Conservation (phyloP, 2,888 invertebrate species). For the Drosophila villosipedis region DNA sequence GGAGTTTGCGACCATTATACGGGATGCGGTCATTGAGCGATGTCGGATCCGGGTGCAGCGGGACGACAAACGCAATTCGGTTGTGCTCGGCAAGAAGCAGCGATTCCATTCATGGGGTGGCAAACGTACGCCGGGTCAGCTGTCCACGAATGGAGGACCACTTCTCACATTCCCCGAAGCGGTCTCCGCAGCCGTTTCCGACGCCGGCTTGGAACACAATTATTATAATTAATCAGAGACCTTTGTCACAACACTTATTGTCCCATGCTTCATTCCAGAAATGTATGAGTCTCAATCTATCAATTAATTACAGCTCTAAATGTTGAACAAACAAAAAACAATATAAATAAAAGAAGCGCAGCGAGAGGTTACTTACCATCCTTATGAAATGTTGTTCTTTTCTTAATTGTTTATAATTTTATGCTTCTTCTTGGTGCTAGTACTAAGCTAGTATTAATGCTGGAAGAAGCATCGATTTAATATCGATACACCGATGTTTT, state of each 20-base stretch:
- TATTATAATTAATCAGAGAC: slow-evolving; percentile 38
- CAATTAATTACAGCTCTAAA: slow-evolving; percentile 58
- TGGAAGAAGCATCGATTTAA: neutral
- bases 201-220: slow-evolving; percentile 39
- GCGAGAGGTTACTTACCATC: slow-evolving; percentile 53
- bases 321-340: slow-evolving; percentile 50
- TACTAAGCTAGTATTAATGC: slow-evolving; percentile 1
- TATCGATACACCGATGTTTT: neutral
- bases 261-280: slow-evolving; percentile 49
- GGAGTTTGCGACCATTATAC: slow-evolving; percentile 81
- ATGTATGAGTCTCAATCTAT: slow-evolving; percentile 66
- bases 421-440: neutral
- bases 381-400: slow-evolving; percentile 33
- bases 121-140: slow-evolving; percentile 73
- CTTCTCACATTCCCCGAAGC: slow-evolving; percentile 38
- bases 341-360: slow-evolving; percentile 36
- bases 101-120: slow-evolving; percentile 85
- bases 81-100: slow-evolving; percentile 84
- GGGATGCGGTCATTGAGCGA: slow-evolving; percentile 82
- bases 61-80: slow-evolving; percentile 83
- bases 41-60: slow-evolving; percentile 79
- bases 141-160: slow-evolving; percentile 3
- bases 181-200: slow-evolving; percentile 13
- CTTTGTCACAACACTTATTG: slow-evolving; percentile 11
- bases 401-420: slow-evolving; percentile 14